Base-by-base conservation (phyloP, 2,888 invertebrate species). In the Silvanus unidentatus region DNA sequence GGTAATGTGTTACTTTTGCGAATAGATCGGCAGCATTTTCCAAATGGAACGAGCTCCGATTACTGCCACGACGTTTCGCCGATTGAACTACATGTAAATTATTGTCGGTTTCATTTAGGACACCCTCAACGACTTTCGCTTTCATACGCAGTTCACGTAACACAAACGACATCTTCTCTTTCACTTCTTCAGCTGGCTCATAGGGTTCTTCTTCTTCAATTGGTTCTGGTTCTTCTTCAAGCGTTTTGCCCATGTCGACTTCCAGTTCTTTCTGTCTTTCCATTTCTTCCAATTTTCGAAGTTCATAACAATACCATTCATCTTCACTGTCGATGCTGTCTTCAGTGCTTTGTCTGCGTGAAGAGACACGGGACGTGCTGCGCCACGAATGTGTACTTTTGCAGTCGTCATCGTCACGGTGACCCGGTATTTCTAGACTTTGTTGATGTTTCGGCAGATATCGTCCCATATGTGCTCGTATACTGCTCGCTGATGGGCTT, bases 281-380 rank as follows among this genome's bases (percentile, higher is more conserved):
- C 71, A 92, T 77, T 70, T 91, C 88, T 70, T 93, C 90, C 28
- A 93, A 71, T 69, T 92, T 90, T 43, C 88, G 75, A 45, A 92
- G 69, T 65, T 93, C 92, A 66, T 93, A 91, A 59, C 89, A 88
- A 62, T 91, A 93, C 86, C 92, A 93, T 68, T 93, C 92, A 64
- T 93, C 93, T 71, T 93, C 93, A 16, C 89, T 90, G 67, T 93
- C 93, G 45, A 93, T 92, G 60, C 90, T 90, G 59, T 92, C 92
- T 73, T 93, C 93, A 0, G 92, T 92, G 63, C 91, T 91, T 72
- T 93, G 92, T 40, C 92, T 77, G 54, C 92, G 77, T 0, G 91
- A 91, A 1, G 91, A 91, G 1, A 88, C 86, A 55, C 88, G 75
- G 0, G 91, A 92, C 0, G 88, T 84, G 59, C 91, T 91, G 56